Percentiles rank a stretch among this genome's conserved stretches.
These are phyloP conservation scores for Drosophila neonasuta DNA, from an alignment of 2,888 invertebrate species.

Conservation along the genomic window DNA sequence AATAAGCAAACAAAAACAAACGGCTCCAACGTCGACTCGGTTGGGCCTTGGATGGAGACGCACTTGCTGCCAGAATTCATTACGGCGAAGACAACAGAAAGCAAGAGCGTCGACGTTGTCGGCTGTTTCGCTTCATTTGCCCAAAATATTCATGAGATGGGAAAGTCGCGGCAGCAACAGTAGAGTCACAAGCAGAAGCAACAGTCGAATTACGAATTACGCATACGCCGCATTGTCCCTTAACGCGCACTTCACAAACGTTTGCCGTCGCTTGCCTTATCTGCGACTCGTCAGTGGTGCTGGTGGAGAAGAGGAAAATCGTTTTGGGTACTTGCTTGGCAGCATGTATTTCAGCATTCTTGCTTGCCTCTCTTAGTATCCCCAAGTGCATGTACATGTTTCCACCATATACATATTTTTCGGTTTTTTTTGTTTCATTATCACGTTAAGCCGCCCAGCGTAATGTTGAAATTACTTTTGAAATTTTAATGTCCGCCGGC, in stretches of 20 bases:
- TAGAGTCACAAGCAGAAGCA: conserved; percentile 32
- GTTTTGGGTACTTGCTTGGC: conserved; percentile 25
- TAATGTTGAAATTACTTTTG: conserved; percentile 65
- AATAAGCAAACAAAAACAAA: conserved; percentile 58
- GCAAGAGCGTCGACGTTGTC: conserved; percentile 13
- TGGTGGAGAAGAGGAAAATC: conserved; percentile 10
- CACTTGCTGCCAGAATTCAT: conserved; percentile 53
- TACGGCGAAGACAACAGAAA: conserved; percentile 32
- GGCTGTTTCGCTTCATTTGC: conserved; percentile 45
- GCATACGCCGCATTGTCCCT: conserved; percentile 61
- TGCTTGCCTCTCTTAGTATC: conserved; percentile 19
- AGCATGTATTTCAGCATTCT: conserved; percentile 15
- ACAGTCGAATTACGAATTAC: conserved; percentile 50
- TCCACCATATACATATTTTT: conserved; percentile 13
- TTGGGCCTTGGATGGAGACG: conserved; percentile 22
- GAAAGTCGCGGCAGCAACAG: conserved; percentile 3
- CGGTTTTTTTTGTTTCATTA: conserved; percentile 39
- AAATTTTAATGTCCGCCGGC: conserved; percentile 63
- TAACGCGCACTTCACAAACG: conserved; percentile 40
- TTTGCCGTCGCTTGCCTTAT: conserved; percentile 1
- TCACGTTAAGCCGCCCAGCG: conserved; percentile 33
- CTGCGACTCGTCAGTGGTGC: not conserved
- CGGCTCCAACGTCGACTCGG: conserved; percentile 14
- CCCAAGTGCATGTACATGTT: conserved; percentile 41
- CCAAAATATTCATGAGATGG: conserved; percentile 57